Conservation (phyloP, 2,113 vertebrate species). For the Crypturellus undulatus region DNA sequence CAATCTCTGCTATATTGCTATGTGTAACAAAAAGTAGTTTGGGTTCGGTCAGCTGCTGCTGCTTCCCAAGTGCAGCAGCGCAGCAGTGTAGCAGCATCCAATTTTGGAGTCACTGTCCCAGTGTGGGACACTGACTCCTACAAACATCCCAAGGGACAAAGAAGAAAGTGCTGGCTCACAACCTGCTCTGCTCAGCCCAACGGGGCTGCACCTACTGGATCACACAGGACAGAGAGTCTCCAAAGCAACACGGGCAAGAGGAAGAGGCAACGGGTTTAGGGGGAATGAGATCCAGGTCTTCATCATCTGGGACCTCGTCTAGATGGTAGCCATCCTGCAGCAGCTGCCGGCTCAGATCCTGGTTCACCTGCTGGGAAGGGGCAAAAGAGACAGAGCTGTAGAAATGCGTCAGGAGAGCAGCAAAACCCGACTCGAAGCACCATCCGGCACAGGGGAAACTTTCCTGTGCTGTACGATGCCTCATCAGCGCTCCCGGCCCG, state of each 20-base stretch:
- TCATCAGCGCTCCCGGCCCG: background rate
- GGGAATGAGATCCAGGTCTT: constrained; percentile 96
- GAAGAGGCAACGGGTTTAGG: constrained; percentile 90
- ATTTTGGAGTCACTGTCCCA: background rate
- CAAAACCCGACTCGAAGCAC: background rate
- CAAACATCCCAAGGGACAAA: background rate
- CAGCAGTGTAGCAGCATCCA: background rate
- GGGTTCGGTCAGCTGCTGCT: background rate
- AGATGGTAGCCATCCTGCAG: constrained; percentile 94
- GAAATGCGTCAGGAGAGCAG: background rate
- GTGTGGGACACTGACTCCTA: fast-evolving
- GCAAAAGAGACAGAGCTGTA: background rate
- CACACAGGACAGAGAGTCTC: constrained; percentile 82
- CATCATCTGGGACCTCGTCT: constrained; percentile 95
- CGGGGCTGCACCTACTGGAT: constrained; percentile 80
- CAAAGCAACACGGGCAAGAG: constrained; percentile 84
- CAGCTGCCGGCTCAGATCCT: constrained; percentile 92
- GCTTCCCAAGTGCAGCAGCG: fast-evolving
- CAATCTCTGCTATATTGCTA: background rate
- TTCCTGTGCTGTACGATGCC: background rate
- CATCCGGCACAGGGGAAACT: too few species aligned
- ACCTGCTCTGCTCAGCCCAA: background rate
- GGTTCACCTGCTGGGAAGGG: constrained; percentile 85
- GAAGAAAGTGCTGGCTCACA: constrained; percentile 16
- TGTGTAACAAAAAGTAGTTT: background rate